Conservation (phyloP, 2,888 invertebrate genomes). For the Hypomecis punctinalis region DNA sequence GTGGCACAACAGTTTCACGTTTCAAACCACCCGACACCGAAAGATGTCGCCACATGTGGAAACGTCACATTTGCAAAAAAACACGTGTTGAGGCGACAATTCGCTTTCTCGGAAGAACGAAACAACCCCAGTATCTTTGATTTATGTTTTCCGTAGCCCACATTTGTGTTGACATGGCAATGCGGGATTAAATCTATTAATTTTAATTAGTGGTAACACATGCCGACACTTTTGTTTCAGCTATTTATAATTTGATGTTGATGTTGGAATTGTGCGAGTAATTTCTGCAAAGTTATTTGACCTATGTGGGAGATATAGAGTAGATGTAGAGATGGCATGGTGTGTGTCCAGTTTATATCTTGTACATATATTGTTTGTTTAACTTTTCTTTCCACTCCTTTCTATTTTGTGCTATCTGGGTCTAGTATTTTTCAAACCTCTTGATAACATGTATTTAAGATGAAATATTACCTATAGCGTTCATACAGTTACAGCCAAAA, state of each 20-base stretch:
- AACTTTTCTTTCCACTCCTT: no score
- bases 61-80: conserved; percentile 61
- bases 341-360: no score
- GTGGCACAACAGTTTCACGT: conserved; percentile 40
- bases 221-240: conserved; percentile 22
- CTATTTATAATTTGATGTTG: conserved; percentile 13
- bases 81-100: conserved; percentile 79
- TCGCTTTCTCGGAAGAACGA: conserved; percentile 70
- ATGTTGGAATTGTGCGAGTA: conserved; percentile 7
- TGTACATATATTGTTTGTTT: no score
- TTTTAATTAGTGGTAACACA: conserved; percentile 45
- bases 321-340: no score
- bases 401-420: no score
- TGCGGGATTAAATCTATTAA: conserved; percentile 52
- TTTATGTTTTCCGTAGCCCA: conserved; percentile 67
- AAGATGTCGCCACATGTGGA: conserved; percentile 41
- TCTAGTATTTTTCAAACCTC: no score
- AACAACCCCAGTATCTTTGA: conserved; percentile 54
- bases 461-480: no score
- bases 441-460: no score
- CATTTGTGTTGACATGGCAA: conserved; percentile 55
- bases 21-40: conserved; percentile 35
- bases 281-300: no score
- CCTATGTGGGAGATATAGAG: no score
- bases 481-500: no score